Percentiles rank a stretch among this genome's conserved stretches.
These are phyloP conservation scores for Neogale vison DNA, from an alignment of 2,113 vertebrate species.

Conservation along the genomic window DNA sequence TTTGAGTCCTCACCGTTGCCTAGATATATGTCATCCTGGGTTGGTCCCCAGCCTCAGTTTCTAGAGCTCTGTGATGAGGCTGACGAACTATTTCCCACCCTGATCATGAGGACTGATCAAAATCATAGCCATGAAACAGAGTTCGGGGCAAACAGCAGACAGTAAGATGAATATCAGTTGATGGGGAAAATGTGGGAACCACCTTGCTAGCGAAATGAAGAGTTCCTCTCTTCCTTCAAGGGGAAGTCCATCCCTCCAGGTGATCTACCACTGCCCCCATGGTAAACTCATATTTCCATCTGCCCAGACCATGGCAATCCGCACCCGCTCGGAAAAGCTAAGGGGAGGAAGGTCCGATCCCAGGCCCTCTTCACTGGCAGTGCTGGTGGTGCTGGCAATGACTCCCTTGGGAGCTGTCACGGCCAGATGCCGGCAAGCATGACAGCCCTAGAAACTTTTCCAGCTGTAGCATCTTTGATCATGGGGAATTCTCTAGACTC, in stretches of 20 bases:
- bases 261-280: neutral
- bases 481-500: constrained; percentile 40
- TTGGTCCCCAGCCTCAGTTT: constrained; percentile 5
- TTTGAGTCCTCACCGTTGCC: neutral
- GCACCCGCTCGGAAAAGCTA: neutral
- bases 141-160: neutral
- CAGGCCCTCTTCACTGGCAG: neutral
- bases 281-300: neutral
- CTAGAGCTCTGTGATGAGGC: neutral
- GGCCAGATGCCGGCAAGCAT: constrained; percentile 57
- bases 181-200: neutral
- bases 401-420: neutral
- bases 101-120: neutral
- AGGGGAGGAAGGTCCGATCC: neutral
- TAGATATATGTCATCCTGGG: neutral
- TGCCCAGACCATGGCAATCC: neutral
- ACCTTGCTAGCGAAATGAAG: neutral
- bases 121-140: neutral
- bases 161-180: neutral
- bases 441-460: constrained; percentile 62
- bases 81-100: neutral
- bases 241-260: neutral
- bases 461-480: constrained; percentile 66
- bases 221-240: neutral
- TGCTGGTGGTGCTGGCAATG: neutral